phyloP scores from a whole-genome alignment of 2,888 invertebrate species.

The Portevinia maculata region DNA sequence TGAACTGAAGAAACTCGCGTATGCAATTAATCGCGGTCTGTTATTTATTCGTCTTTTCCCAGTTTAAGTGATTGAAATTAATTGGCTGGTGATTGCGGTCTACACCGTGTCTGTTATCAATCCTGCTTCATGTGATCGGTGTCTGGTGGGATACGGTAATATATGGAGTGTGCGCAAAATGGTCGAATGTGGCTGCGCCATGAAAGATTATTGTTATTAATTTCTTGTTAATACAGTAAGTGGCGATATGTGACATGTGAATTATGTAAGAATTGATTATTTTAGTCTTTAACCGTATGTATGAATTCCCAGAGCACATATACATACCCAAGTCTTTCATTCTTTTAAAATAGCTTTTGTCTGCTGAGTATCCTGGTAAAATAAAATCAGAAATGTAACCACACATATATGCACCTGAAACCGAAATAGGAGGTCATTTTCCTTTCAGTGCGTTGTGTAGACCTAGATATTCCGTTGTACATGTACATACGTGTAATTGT shows the following conservation, averaged over 20 bases:
- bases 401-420: conserved; percentile 32
- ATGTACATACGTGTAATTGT: conserved; percentile 4
- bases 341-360: conserved; percentile 12
- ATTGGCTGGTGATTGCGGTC: conserved; percentile 63
- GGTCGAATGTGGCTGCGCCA: conserved; percentile 1
- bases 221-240: conserved; percentile 20
- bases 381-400: conserved; percentile 33
- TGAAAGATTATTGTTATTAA: conserved; percentile 31
- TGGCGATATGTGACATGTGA: conserved; percentile 15
- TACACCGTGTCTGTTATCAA: conserved; percentile 41
- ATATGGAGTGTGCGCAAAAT: background rate
- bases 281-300: background rate
- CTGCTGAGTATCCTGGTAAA: conserved; percentile 20
- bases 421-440: background rate
- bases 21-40: conserved; percentile 46
- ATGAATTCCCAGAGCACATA: background rate
- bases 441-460: conserved; percentile 35
- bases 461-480: conserved; percentile 18
- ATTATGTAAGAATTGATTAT: background rate
- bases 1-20: conserved; percentile 55
- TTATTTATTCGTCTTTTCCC: conserved; percentile 50
- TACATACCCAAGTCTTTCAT: background rate
- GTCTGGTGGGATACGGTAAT: background rate
- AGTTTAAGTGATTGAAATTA: conserved; percentile 67
- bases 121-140: conserved; percentile 25